Evolutionary conservation across 2,888 invertebrate species (phyloP), one percentile per base, ranked within the genome.

Genomic region (Neria commutata): DNA sequence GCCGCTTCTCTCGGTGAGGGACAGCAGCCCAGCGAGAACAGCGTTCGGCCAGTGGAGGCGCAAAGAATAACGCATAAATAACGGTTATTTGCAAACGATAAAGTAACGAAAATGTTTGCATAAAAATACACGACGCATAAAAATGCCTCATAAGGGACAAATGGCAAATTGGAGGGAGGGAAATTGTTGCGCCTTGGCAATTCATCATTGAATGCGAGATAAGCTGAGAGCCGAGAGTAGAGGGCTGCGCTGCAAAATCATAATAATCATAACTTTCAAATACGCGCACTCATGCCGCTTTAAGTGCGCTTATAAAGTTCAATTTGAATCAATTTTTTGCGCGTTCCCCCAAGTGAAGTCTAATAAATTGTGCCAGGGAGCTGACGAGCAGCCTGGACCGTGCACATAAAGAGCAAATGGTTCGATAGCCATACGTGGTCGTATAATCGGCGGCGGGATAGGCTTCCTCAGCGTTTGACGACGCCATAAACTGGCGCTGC

Each of bases 21-120:
- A n/a, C n/a, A n/a, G n/a, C n/a, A n/a, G n/a, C n/a, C n/a, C n/a
- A n/a, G n/a, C n/a, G n/a, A n/a, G n/a, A n/a, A n/a, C n/a, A n/a
- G n/a, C n/a, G n/a, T n/a, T n/a, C n/a, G n/a, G n/a, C n/a, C n/a
- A n/a, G n/a, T n/a, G n/a, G n/a, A n/a, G n/a, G n/a, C n/a, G n/a
- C n/a, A n/a, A n/a, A n/a, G n/a, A n/a, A n/a, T n/a, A n/a, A n/a
- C n/a, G n/a, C 16, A 26, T 19, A 49, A 17, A 29, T 17, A 49
- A 49, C 16, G 6, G 29, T 49, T 49, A 49, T 49, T 29, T 49
- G 49, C 29, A 49, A 49, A 42, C 42, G 42, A 42, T 21, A 17
- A 21, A 37, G n/a, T 4, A 37, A 37, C 14, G 4, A 37, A 6
- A 42, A 29, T 49, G 17, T 17, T 49, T 29, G 29, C 29, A 29